Conservation (phyloP, 1,140 invertebrate genomes). For the Heliothis subflexa region DNA sequence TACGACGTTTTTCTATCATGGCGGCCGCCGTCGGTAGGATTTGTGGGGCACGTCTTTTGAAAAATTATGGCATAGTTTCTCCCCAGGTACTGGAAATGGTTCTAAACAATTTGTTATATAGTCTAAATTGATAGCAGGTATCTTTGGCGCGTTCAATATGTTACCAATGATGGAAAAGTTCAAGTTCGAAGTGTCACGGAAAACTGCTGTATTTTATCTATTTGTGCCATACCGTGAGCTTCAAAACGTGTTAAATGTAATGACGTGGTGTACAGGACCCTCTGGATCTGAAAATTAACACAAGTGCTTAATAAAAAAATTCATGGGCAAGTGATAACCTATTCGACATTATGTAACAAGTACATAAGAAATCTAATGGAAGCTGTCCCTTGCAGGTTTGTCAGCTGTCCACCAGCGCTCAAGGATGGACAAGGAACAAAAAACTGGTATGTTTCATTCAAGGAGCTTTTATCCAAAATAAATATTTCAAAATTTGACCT, state of each 20-base stretch:
- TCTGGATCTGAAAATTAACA: constrained; percentile 45
- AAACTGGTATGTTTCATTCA: constrained; percentile 90
- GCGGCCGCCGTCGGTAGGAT: constrained; percentile 93
- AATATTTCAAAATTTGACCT: background rate
- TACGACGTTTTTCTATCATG: constrained; percentile 89
- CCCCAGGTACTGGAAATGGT: constrained; percentile 77
- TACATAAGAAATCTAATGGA: constrained; percentile 74
- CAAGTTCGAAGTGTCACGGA: constrained; percentile 57
- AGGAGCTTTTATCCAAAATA: constrained; percentile 7
- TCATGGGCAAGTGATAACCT: constrained; percentile 77
- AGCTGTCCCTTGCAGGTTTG: constrained; percentile 86
- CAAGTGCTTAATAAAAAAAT: constrained; percentile 60
- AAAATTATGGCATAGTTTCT: constrained; percentile 85
- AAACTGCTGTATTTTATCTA: constrained; percentile 67
- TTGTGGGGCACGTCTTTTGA: constrained; percentile 92
- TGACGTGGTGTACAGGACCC: constrained; percentile 52
- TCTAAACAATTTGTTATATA: constrained; percentile 51
- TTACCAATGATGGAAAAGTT: constrained; percentile 54
- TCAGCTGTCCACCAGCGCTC: constrained; percentile 89
- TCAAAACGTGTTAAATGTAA: constrained; percentile 52
- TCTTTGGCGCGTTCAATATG: constrained; percentile 47
- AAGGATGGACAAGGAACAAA: constrained; percentile 90
- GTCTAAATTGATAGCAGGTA: constrained; percentile 33
- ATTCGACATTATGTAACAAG: constrained; percentile 84
- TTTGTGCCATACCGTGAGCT: constrained; percentile 50